phyloP scores from a whole-genome alignment of 1,140 invertebrate species.

The Sarcophaga bullata region DNA sequence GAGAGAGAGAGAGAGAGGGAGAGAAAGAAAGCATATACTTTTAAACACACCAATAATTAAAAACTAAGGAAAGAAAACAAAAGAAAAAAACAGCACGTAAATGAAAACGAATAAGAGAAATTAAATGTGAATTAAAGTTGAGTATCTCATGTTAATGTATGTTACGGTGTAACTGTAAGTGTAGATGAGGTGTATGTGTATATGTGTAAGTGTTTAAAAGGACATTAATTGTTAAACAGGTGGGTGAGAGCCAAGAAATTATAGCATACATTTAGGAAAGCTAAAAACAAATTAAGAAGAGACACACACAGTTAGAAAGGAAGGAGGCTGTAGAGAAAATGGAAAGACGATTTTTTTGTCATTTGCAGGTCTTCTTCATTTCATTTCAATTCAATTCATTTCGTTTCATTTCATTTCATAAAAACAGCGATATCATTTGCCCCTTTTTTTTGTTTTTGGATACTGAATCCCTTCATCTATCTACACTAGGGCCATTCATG shows the following conservation, averaged over 20 bases:
- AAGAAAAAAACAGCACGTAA: background rate
- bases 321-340: background rate
- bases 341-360: conserved; percentile 24
- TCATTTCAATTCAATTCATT: conserved; percentile 15
- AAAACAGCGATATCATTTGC: background rate
- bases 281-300: too few relatives aligned
- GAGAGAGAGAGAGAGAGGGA: background rate
- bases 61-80: background rate
- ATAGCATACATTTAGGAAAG: background rate
- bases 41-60: background rate
- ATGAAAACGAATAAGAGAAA: background rate
- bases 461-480: too few relatives aligned
- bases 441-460: background rate
- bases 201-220: conserved; percentile 7
- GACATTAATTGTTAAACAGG: conserved; percentile 35
- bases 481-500: background rate
- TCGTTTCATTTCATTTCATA: background rate
- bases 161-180: too few relatives aligned
- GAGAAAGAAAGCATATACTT: background rate
- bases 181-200: background rate
- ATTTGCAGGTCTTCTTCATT: conserved; percentile 14
- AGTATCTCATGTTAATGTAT: background rate
- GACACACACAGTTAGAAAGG: too few relatives aligned
- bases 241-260: conserved; percentile 9
- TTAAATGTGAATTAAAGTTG: conserved; percentile 35